phyloP scores from a whole-genome alignment of 2,888 invertebrate species.

The Coremacera marginata region DNA sequence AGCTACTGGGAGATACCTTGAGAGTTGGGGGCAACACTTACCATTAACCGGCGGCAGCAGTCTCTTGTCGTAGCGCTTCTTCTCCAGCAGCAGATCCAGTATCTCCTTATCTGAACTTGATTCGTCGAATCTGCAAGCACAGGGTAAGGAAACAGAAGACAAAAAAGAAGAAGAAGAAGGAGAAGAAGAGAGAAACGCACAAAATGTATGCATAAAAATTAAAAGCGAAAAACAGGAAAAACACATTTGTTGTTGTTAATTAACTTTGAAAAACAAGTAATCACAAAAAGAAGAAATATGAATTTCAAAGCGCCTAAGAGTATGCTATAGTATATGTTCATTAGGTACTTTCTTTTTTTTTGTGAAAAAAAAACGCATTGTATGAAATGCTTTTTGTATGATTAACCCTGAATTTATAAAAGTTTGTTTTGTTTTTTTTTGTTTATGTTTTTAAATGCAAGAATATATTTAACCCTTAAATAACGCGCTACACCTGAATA shows the following conservation, averaged over 20 bases:
- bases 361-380: not conserved
- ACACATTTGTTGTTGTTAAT: not conserved
- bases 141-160: constrained; percentile 1
- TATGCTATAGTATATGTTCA: constrained; percentile 9
- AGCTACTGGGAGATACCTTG: not conserved
- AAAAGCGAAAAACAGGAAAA: constrained; percentile 20
- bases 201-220: constrained; percentile 17
- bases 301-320: constrained; percentile 22
- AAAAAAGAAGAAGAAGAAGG: constrained; percentile 10
- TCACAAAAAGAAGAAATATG: not conserved
- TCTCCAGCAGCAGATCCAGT: constrained; percentile 88
- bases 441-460: constrained; percentile 4
- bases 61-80: constrained; percentile 92
- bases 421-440: not conserved
- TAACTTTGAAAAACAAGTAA: constrained; percentile 12
- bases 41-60: constrained; percentile 91
- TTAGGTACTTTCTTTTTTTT: not conserved
- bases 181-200: not conserved
- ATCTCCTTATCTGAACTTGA: constrained; percentile 94
- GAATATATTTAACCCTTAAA: not conserved
- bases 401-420: not conserved
- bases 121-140: constrained; percentile 82
- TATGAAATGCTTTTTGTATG: not conserved
- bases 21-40: constrained; percentile 66
- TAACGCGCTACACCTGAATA: too few species aligned